Percentiles rank a stretch among this genome's conserved stretches.
Conservation (phyloP, 2,797 vertebrate genomes). For the Myotis myotis region DNA sequence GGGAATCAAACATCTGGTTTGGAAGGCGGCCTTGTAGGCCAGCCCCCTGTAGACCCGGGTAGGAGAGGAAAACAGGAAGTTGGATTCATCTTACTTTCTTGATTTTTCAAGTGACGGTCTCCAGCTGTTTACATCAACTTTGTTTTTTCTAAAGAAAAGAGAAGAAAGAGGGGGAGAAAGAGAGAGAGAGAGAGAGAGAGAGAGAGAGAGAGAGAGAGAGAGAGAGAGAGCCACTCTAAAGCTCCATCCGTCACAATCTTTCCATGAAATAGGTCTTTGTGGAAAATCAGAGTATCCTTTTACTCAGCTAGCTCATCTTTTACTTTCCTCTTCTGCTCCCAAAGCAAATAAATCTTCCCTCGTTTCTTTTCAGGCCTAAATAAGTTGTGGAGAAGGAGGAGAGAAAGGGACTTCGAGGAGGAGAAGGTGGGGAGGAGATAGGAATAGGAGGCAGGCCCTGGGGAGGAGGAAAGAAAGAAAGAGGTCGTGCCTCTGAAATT, state of each 20-base stretch:
- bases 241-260: neutral
- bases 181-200: neutral
- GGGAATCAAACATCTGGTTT: constrained; percentile 75
- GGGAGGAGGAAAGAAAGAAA: neutral
- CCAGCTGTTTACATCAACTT: constrained; percentile 82
- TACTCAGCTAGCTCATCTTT: constrained; percentile 10
- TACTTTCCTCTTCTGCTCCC: constrained; percentile 77
- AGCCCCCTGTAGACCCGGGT: constrained; percentile 66
- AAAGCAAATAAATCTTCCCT: constrained; percentile 76
- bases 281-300: constrained; percentile 60
- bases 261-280: constrained; percentile 76
- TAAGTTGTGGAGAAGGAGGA: constrained; percentile 29
- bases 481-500: neutral
- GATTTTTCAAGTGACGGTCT: constrained; percentile 76
- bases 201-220: neutral
- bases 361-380: constrained; percentile 42
- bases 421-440: neutral
- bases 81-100: constrained; percentile 80
- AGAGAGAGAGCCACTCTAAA: neutral
- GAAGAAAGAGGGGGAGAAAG: neutral
- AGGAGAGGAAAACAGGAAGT: constrained; percentile 82
- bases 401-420: neutral
- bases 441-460: neutral
- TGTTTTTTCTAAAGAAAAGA: constrained; percentile 66
- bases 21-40: constrained; percentile 71